Base-by-base conservation (phyloP, 2,888 invertebrate species). In the Cosmopolites sordidus region DNA sequence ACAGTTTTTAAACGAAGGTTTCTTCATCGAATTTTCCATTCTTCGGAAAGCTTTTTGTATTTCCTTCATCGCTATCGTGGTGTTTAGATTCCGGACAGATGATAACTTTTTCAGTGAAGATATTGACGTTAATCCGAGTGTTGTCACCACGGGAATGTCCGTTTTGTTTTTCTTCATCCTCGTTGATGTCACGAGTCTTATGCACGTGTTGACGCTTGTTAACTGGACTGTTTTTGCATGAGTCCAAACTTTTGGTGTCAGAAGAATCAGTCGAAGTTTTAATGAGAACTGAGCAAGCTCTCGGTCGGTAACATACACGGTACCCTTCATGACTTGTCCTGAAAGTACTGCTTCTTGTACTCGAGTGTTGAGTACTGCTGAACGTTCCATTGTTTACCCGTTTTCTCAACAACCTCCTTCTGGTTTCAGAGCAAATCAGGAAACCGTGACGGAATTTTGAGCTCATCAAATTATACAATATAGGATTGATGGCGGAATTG, bases 391-490 rank as follows among this genome's bases (percentile, higher is more conserved):
- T 73, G 18, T 74, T 68, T 1, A 70, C 64, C 54, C 79, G 72
- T 57, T 76, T 69, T 58, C 76, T 75, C 50, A 77, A 75, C 37
- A 74, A 70, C n/a, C 73, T 74, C 46, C 75, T 75, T 51, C 75
- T 77, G 51, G 77, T 78, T 60, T 80, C 77, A 38, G 82, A 79
- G 65, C 84, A 87, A 0, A 89, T 78, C 50, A 84, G 77, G 65
- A 91, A 91, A 0, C 89, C 90, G 50, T 84, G 81, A 1, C 93
- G 83, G 69, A 94, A 94, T 75, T 92, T 92, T 1, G 91, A 89
- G 38, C 91, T 92, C 87, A 93, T 91, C 58, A 93, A 76, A 71
- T 92, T 93, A 71, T 94, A 94, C n/a, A 94, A 76, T 62, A 93
- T 87, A 1, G 93, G 93, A 73, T 94, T 93, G 61, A 92, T 82